A percentile compares a stretch with the other conserved stretches of the same genome.
Evolutionary conservation across 30 jellyfish, hydroid and myxozoan genomes (phyloP).

Genomic region (Cassiopea andromeda): DNA sequence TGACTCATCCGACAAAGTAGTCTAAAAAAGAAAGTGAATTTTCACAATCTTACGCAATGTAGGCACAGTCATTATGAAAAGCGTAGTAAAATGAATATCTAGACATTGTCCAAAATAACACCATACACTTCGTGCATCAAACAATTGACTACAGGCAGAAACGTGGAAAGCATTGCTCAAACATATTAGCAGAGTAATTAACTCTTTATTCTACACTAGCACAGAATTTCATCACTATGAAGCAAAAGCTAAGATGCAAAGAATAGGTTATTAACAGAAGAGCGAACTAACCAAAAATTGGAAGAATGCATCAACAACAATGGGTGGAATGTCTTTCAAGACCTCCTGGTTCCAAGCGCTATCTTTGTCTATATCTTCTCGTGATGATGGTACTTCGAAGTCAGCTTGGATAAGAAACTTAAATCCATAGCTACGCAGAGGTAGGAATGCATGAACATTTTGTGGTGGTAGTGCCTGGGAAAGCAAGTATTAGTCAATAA

Average conservation of each 20-base stretch:
- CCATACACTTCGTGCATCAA: too few relatives aligned
- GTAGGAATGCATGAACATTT: constrained; percentile 87
- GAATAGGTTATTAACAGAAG: background rate
- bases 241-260: too few relatives aligned
- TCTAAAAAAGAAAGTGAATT: background rate
- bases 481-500: background rate
- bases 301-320: constrained; percentile 77
- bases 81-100: too few relatives aligned
- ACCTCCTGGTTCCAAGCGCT: constrained; percentile 86
- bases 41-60: too few relatives aligned
- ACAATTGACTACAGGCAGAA: too few relatives aligned
- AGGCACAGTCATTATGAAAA: too few relatives aligned
- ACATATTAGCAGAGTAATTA: too few relatives aligned
- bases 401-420: constrained; percentile 94
- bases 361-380: constrained; percentile 79
- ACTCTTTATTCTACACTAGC: too few relatives aligned
- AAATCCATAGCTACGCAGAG: constrained; percentile 89
- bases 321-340: constrained; percentile 70
- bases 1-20: background rate
- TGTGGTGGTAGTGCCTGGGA: constrained; percentile 74
- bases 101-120: too few relatives aligned
- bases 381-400: constrained; percentile 91
- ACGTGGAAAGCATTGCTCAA: too few relatives aligned
- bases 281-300: constrained; percentile 50
- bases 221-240: too few relatives aligned